Percentiles rank a stretch among this genome's conserved stretches.
phyloP scores from a whole-genome alignment of 2,888 invertebrate genomes.

The Fragum whitleyi region DNA sequence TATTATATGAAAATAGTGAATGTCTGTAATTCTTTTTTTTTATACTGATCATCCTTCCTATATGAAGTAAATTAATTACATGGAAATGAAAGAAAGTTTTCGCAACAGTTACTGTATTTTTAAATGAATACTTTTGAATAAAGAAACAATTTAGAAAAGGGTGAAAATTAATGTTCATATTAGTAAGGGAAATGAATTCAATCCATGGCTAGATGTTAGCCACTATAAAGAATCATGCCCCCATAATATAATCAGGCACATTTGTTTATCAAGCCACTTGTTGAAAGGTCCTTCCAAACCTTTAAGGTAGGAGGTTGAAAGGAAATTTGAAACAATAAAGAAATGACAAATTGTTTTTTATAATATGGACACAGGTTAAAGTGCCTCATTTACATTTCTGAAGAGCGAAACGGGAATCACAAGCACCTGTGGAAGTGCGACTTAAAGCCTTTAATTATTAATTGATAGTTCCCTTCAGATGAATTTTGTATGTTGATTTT shows the following conservation, averaged over 20 bases:
- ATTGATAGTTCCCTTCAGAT: not conserved
- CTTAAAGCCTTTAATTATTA: constrained; percentile 1
- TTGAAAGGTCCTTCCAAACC: not conserved
- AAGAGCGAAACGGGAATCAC: constrained; percentile 4
- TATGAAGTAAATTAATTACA: too few species aligned
- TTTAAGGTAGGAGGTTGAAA: not conserved
- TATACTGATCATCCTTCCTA: too few species aligned
- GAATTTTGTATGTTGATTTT: not conserved
- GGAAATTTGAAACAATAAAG: constrained; percentile 8
- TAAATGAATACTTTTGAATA: too few species aligned
- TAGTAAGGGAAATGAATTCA: too few species aligned
- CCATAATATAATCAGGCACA: not conserved
- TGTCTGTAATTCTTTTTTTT: too few species aligned
- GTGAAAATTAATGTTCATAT: too few species aligned
- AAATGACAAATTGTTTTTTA: constrained; percentile 14
- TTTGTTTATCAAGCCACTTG: constrained; percentile 3
- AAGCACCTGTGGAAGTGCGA: not conserved
- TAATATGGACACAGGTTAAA: not conserved
- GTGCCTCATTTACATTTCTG: not conserved
- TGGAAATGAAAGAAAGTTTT: too few species aligned
- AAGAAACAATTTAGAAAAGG: too few species aligned
- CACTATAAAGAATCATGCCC: too few species aligned
- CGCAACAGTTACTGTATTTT: too few species aligned
- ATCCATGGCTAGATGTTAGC: too few species aligned
- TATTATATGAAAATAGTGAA: too few species aligned